phyloP scores from a whole-genome alignment of 1,140 invertebrate genomes.

The Phymastichus coffea region DNA sequence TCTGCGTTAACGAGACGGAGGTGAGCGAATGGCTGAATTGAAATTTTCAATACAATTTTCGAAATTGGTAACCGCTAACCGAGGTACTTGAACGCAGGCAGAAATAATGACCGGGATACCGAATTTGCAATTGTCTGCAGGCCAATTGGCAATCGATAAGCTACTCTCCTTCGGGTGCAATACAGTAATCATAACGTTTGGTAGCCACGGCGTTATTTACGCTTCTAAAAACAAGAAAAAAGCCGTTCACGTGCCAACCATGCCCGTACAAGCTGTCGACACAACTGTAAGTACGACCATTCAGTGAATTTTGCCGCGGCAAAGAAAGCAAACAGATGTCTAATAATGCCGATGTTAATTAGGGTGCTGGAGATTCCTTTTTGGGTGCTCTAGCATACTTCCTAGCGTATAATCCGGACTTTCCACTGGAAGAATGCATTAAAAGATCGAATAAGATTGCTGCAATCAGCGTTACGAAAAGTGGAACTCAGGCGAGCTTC shows the following conservation, averaged over 20 bases:
- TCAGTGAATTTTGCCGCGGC: background rate
- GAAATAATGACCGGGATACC: constrained; percentile 67
- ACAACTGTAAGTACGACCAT: constrained; percentile 71
- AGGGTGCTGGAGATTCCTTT: constrained; percentile 92
- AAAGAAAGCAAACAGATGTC: constrained; percentile 6
- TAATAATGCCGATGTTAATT: constrained; percentile 40
- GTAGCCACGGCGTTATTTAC: constrained; percentile 71
- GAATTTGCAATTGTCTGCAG: constrained; percentile 50
- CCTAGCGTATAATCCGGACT: constrained; percentile 60
- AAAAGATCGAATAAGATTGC: constrained; percentile 72
- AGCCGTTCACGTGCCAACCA: constrained; percentile 41
- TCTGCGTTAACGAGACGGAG: constrained; percentile 92
- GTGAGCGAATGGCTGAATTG: too few species aligned
- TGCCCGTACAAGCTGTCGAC: constrained; percentile 74
- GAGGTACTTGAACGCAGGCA: too few species aligned
- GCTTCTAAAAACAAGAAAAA: constrained; percentile 53
- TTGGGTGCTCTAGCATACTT: constrained; percentile 83
- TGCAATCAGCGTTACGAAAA: constrained; percentile 70
- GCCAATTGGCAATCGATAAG: constrained; percentile 59
- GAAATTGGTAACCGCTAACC: too few species aligned
- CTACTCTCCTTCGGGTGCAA: constrained; percentile 71
- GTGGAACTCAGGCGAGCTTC: constrained; percentile 85
- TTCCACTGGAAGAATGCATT: constrained; percentile 66
- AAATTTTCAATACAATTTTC: too few species aligned
- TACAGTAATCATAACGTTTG: constrained; percentile 81